Percentiles rank a stretch among this genome's conserved stretches.
Evolutionary conservation across 2,888 invertebrate genomes (phyloP).

Genomic region (Pyrrhopygopsis socrates): DNA sequence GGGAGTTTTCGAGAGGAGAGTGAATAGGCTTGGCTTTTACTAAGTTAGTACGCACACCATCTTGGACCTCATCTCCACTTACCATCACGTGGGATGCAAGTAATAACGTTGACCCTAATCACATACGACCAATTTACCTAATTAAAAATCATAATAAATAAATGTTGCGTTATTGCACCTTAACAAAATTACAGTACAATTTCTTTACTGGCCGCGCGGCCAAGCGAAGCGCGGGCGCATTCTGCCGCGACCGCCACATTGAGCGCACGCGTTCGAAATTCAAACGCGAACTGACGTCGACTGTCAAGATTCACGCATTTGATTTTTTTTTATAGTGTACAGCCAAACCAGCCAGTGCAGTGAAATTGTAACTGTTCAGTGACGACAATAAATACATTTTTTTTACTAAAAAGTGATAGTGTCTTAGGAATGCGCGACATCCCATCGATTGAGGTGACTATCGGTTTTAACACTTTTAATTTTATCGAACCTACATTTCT

Average conservation of each 20-base stretch:
- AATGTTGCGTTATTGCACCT: constrained; percentile 84
- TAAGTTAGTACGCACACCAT: no score
- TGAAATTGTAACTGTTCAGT: constrained; percentile 63
- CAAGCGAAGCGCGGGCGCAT: constrained; percentile 85
- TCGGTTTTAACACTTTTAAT: constrained; percentile 44
- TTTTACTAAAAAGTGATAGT: constrained; percentile 67
- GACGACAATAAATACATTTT: constrained; percentile 67
- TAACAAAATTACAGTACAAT: constrained; percentile 86
- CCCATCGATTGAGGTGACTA: constrained; percentile 87
- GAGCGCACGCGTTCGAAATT: constrained; percentile 84
- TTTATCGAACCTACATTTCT: constrained; percentile 11
- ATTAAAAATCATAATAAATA: constrained; percentile 1
- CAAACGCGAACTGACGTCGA: constrained; percentile 33
- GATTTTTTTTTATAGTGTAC: not conserved
- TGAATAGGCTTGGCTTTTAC: no score
- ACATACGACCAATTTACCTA: not conserved
- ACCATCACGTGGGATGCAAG: no score
- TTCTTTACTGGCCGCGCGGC: constrained; percentile 83
- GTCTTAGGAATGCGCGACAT: constrained; percentile 63
- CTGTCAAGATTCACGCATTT: constrained; percentile 51
- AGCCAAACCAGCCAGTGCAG: constrained; percentile 39
- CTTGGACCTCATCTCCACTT: no score
- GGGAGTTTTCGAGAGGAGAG: no score
- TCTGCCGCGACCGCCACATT: constrained; percentile 88
- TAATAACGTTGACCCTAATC: not conserved